phyloP scores from a whole-genome alignment of 2,797 vertebrate genomes.

The Petrocephalus sullivani region DNA sequence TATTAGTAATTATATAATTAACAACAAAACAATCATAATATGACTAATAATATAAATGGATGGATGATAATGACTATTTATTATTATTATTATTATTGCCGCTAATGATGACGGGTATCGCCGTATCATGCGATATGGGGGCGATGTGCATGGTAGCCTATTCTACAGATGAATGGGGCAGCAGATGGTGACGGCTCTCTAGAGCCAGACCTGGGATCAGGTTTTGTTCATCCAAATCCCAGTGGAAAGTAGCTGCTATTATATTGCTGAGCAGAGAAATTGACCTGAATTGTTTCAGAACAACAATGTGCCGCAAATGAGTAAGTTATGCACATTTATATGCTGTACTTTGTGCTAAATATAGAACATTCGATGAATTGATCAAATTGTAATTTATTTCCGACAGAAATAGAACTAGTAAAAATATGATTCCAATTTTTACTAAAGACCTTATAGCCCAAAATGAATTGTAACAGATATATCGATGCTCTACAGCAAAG shows the following conservation, averaged over 20 bases:
- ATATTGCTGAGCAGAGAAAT: background rate
- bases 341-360: background rate
- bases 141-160: background rate
- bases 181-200: background rate
- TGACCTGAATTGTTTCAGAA: background rate
- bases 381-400: background rate
- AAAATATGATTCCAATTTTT: background rate
- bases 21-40: background rate
- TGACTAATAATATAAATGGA: background rate
- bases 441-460: background rate
- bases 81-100: background rate
- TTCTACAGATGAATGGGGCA: conserved; percentile 3
- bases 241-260: background rate
- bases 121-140: background rate
- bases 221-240: conserved; percentile 9
- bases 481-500: background rate
- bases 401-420: background rate
- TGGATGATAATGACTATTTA: background rate
- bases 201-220: background rate
- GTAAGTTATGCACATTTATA: background rate
- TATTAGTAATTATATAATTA: background rate
- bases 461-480: background rate
- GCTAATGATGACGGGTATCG: background rate
- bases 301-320: background rate
- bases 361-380: background rate